Conservation (phyloP, 2,113 vertebrate genomes). For the Poicephalus gulielmi region DNA sequence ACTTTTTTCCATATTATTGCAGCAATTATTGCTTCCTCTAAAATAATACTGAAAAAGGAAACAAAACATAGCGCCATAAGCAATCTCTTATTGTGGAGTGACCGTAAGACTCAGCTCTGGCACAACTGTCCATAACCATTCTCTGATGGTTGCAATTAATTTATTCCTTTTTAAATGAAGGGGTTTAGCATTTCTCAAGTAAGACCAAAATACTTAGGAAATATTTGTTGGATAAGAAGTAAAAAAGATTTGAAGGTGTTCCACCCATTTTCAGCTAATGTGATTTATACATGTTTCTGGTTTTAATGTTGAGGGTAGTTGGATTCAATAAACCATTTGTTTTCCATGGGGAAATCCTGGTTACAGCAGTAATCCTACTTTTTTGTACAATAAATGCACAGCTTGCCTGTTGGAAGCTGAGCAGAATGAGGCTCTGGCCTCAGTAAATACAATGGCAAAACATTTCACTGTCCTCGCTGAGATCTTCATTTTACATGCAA, state of each 20-base stretch:
- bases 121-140: neutral
- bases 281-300: constrained; percentile 13
- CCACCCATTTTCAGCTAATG: neutral
- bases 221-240: neutral
- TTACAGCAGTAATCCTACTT: neutral
- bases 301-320: neutral
- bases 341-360: constrained; percentile 1
- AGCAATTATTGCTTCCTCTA: neutral
- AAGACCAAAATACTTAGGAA: neutral
- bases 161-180: neutral
- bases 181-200: neutral
- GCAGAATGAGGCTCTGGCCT: neutral
- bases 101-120: neutral
- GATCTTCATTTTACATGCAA: neutral
- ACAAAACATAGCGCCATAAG: neutral
- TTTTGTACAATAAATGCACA: neutral
- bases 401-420: neutral
- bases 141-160: neutral
- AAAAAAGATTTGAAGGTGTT: neutral
- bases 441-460: neutral
- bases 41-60: neutral
- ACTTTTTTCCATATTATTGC: neutral
- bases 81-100: neutral
- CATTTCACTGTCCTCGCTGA: neutral
- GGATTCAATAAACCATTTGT: neutral